Percentiles rank a stretch among this genome's conserved stretches.
These are phyloP conservation scores for Holocentrus rufus DNA, from an alignment of 2,797 vertebrate genomes.

Conservation along the genomic window DNA sequence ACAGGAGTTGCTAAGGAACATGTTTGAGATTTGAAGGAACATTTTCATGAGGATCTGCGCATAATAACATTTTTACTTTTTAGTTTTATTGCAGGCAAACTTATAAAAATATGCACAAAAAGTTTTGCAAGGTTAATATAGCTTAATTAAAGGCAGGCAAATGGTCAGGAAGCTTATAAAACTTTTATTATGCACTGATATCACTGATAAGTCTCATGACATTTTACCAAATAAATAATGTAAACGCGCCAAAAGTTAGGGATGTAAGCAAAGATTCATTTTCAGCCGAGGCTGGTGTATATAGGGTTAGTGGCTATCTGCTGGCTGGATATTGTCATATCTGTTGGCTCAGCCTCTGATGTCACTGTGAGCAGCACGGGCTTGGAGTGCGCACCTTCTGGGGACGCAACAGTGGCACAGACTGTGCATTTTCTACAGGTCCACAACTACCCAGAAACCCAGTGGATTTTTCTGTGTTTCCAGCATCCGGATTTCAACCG, in stretches of 20 bases:
- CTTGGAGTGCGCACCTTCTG: constrained; percentile 69
- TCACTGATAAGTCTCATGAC: too few relatives aligned
- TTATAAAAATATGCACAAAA: too few relatives aligned
- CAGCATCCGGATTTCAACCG: background rate
- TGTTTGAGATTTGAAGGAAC: constrained; percentile 11
- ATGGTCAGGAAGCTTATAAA: background rate
- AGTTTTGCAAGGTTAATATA: too few relatives aligned
- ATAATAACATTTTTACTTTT: background rate
- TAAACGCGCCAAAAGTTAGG: too few relatives aligned
- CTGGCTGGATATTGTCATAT: constrained; percentile 51
- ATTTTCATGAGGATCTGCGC: background rate
- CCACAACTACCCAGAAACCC: constrained; percentile 38
- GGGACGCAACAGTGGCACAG: constrained; percentile 68
- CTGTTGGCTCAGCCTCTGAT: constrained; percentile 75
- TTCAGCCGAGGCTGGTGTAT: background rate
- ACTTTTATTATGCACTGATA: too few relatives aligned
- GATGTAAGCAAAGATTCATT: background rate
- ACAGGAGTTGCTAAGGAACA: constrained; percentile 47
- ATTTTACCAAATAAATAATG: too few relatives aligned
- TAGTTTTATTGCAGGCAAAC: too few relatives aligned
- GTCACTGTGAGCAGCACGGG: constrained; percentile 77
- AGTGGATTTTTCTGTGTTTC: constrained; percentile 7
- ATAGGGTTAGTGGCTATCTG: constrained; percentile 6
- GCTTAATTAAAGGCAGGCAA: background rate
- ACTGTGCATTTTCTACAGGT: constrained; percentile 38